These are phyloP conservation scores for Drosophila meridionalis DNA, from an alignment of 2,888 invertebrate species.

Conservation along the genomic window DNA sequence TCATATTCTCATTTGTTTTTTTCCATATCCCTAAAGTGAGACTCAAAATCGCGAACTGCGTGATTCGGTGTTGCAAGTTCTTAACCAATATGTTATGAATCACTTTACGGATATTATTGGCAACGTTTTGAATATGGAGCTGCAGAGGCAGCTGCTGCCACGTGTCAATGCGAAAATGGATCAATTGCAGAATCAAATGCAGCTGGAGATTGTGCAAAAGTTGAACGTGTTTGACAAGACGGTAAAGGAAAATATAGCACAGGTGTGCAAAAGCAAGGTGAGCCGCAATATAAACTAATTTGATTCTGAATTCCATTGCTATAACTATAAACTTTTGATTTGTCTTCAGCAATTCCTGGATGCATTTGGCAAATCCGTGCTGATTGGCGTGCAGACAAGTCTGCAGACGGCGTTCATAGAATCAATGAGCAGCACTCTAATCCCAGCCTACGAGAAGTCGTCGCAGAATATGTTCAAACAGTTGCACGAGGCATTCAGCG, in stretches of 20 bases:
- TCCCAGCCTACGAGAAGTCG: slow-evolving; percentile 95
- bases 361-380: slow-evolving; percentile 89
- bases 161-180: slow-evolving; percentile 88
- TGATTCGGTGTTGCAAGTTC: slow-evolving; percentile 86
- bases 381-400: slow-evolving; percentile 89
- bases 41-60: slow-evolving; percentile 86
- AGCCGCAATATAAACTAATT: slow-evolving; percentile 34
- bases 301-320: background rate
- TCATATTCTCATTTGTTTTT: background rate
- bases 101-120: slow-evolving; percentile 87
- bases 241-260: slow-evolving; percentile 92
- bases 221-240: slow-evolving; percentile 90
- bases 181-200: slow-evolving; percentile 86
- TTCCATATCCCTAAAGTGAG: slow-evolving; percentile 76
- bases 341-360: slow-evolving; percentile 89
- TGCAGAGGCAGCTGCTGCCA: slow-evolving; percentile 86
- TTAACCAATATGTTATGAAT: slow-evolving; percentile 86
- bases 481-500: slow-evolving; percentile 94
- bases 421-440: slow-evolving; percentile 90
- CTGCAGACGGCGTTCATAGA: slow-evolving; percentile 92
- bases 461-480: slow-evolving; percentile 95
- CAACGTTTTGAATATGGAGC: slow-evolving; percentile 86
- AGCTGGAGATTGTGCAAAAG: slow-evolving; percentile 90
- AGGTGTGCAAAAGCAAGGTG: slow-evolving; percentile 92
- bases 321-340: background rate